Percentiles rank a stretch among this genome's conserved stretches.
phyloP scores from a whole-genome alignment of 2,113 vertebrate genomes.

The Osmerus mordax region DNA sequence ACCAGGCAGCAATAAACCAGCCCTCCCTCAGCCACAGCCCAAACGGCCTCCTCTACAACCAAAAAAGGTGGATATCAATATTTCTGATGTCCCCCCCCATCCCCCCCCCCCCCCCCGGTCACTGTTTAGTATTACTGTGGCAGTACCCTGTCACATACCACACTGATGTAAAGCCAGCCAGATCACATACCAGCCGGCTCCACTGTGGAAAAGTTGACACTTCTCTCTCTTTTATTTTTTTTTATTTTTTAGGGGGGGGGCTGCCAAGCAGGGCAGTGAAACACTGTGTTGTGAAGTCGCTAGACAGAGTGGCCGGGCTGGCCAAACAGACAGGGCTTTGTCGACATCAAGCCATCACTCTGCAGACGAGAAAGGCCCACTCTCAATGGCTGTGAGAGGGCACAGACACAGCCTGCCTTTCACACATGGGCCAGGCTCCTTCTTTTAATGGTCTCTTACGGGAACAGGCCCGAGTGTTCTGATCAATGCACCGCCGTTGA shows the following conservation, averaged over 20 bases:
- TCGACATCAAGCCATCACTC: constrained; percentile 50
- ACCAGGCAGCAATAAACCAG: neutral
- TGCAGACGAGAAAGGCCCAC: constrained; percentile 53
- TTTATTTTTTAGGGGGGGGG: neutral
- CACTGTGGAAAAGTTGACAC: constrained; percentile 55
- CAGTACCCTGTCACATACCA: constrained; percentile 23
- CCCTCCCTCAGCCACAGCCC: constrained; percentile 20
- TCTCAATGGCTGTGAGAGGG: constrained; percentile 40
- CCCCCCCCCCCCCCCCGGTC: no score
- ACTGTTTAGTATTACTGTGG: constrained; percentile 16
- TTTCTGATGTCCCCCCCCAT: no score
- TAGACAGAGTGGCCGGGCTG: constrained; percentile 54
- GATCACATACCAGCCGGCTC: constrained; percentile 29
- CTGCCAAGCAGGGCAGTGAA: constrained; percentile 14
- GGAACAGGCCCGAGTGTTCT: constrained; percentile 17
- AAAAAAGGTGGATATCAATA: constrained; percentile 3
- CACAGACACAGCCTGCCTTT: constrained; percentile 58
- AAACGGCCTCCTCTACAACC: constrained; percentile 9
- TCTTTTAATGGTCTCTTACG: constrained; percentile 44
- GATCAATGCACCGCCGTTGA: constrained; percentile 24
- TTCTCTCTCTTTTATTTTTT: constrained; percentile 25
- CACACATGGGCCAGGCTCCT: constrained; percentile 44
- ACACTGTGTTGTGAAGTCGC: constrained; percentile 52
- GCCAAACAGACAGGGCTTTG: constrained; percentile 63
- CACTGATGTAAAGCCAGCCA: constrained; percentile 3